Percentiles rank a stretch among this genome's conserved stretches.
Evolutionary conservation across 2,797 vertebrate genomes (phyloP).

Genomic region (Gadopsis marmoratus): DNA sequence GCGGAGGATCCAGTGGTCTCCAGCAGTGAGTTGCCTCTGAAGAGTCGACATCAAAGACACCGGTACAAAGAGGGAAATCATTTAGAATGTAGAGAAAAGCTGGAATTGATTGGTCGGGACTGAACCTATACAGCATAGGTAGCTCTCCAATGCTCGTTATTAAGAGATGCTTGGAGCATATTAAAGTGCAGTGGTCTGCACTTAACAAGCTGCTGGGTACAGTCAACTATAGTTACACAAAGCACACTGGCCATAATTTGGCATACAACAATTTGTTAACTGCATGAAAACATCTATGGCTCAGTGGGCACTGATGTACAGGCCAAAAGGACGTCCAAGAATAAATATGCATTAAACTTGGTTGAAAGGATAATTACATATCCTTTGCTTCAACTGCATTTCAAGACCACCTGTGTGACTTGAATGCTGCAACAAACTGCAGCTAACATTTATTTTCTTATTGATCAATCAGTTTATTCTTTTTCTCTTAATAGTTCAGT

Average conservation of each 20-base stretch:
- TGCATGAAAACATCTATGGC: neutral
- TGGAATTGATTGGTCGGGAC: conserved; percentile 54
- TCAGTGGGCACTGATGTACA: neutral
- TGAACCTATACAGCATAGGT: conserved; percentile 50
- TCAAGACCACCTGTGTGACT: neutral
- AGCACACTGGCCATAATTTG: neutral
- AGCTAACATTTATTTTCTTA: neutral
- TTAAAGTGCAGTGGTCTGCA: conserved; percentile 22
- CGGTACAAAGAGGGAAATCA: conserved; percentile 59
- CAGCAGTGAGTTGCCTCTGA: conserved; percentile 74
- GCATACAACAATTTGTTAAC: neutral
- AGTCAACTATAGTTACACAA: conserved; percentile 2
- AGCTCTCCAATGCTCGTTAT: conserved; percentile 37
- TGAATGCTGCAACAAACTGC: neutral
- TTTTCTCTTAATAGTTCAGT: neutral
- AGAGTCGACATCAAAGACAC: conserved; percentile 81
- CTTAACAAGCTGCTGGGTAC: conserved; percentile 16
- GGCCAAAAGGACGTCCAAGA: neutral
- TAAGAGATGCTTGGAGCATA: conserved; percentile 39
- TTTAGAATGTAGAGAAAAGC: conserved; percentile 60
- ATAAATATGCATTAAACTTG: neutral
- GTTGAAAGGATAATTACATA: neutral
- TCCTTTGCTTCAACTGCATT: neutral
- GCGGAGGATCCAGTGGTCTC: conserved; percentile 73
- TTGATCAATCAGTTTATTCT: neutral